phyloP scores from a whole-genome alignment of 2,797 vertebrate genomes.

The Lacerta viridis region DNA sequence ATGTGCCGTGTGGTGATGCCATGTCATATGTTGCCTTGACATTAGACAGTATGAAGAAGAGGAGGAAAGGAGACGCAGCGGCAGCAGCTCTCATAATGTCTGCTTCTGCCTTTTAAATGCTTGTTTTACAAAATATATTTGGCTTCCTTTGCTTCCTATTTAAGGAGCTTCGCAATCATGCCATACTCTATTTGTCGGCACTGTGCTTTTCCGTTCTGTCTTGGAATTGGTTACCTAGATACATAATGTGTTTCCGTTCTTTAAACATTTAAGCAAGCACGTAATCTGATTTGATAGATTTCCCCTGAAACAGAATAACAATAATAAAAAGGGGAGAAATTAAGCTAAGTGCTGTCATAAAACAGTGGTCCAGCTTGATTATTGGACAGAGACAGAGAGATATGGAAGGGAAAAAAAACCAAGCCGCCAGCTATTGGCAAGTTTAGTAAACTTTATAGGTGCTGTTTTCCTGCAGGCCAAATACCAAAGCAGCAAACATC shows the following conservation, averaged over 20 bases:
- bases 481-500: background rate
- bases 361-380: background rate
- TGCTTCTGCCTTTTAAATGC: background rate
- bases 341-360: constrained; percentile 14
- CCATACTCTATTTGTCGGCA: constrained; percentile 16
- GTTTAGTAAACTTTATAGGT: background rate
- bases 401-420: background rate
- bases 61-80: background rate
- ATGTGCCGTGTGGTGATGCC: background rate
- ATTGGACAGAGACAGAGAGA: background rate
- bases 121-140: background rate
- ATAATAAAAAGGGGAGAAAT: background rate
- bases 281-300: constrained; percentile 19
- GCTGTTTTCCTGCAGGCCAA: background rate
- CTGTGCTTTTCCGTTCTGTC: constrained; percentile 1
- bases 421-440: background rate
- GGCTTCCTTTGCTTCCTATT: background rate
- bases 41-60: background rate
- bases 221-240: background rate
- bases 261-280: constrained; percentile 20
- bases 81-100: background rate
- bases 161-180: constrained; percentile 8
- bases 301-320: background rate
- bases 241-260: constrained; percentile 32
- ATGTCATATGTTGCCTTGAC: background rate